phyloP scores from a whole-genome alignment of 2,888 invertebrate genomes.

The Nysson spinosus region DNA sequence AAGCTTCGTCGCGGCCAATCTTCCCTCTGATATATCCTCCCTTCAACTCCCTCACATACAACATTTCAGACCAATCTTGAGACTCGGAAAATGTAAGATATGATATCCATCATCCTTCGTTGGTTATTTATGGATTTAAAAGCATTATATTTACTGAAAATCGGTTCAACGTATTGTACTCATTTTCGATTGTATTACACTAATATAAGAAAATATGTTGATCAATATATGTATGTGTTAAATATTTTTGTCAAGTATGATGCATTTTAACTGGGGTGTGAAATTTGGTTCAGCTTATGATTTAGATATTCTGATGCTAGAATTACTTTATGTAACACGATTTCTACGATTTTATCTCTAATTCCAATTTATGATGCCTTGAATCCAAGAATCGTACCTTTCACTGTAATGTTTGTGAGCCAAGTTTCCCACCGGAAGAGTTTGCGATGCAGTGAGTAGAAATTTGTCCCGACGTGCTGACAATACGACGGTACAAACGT shows the following conservation, averaged over 20 bases:
- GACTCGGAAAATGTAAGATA: constrained; percentile 15
- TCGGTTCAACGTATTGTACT: no score
- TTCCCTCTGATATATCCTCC: constrained; percentile 58
- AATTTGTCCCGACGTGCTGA: not conserved
- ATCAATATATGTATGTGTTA: no score
- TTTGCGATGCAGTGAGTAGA: constrained; percentile 5
- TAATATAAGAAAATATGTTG: no score
- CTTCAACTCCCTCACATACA: constrained; percentile 25
- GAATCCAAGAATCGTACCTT: constrained; percentile 4
- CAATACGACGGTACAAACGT: not conserved
- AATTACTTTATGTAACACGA: not conserved
- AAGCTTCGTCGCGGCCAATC: constrained; percentile 64
- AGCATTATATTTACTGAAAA: no score
- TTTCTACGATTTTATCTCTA: constrained; percentile 8
- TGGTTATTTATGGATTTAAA: no score
- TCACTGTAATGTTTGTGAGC: constrained; percentile 7
- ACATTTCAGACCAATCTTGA: constrained; percentile 11
- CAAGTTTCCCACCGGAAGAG: not conserved
- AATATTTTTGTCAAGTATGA: no score
- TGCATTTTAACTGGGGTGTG: no score
- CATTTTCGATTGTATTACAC: no score
- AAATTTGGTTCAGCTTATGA: no score
- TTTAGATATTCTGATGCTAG: no score
- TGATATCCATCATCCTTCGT: no score
- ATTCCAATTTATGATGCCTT: no score